Conservation (phyloP, 1,140 invertebrate species). For the Akabosia matsudoensis region DNA sequence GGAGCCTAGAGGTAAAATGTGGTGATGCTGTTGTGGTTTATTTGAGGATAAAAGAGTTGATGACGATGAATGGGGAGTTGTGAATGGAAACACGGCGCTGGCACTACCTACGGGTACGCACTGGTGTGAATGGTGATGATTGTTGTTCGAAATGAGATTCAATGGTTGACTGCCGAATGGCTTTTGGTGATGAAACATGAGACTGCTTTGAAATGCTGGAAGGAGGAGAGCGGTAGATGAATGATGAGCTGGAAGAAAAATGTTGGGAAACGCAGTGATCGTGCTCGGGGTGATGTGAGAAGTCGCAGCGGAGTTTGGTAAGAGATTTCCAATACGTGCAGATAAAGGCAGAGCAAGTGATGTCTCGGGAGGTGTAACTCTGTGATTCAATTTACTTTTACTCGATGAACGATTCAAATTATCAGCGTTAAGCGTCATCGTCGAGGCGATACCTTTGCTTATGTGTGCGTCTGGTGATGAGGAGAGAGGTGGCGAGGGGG, state of each 20-base stretch:
- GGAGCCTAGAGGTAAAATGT: constrained; percentile 17
- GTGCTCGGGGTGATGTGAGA: constrained; percentile 47
- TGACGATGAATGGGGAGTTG: constrained; percentile 52
- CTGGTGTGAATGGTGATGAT: constrained; percentile 60
- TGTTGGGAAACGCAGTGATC: constrained; percentile 37
- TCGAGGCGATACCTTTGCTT: too few relatives aligned
- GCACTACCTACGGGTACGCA: constrained; percentile 54
- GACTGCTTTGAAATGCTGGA: constrained; percentile 39
- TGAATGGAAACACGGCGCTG: constrained; percentile 51
- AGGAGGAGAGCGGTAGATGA: constrained; percentile 51
- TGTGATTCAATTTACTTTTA: too few relatives aligned
- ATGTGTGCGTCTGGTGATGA: background rate
- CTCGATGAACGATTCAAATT: too few relatives aligned
- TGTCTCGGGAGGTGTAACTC: too few relatives aligned
- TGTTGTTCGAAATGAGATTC: constrained; percentile 56
- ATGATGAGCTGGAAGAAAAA: constrained; percentile 56
- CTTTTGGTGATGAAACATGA: constrained; percentile 45
- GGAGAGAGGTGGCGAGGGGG: background rate
- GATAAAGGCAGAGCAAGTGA: background rate
- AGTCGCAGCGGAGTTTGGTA: background rate
- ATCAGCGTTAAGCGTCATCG: too few relatives aligned
- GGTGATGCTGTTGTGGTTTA: background rate
- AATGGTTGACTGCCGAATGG: constrained; percentile 52
- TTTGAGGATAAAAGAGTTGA: constrained; percentile 35
- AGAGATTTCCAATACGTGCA: background rate